phyloP scores from a whole-genome alignment of 2,113 vertebrate genomes.

The Baryphthengus martii region DNA sequence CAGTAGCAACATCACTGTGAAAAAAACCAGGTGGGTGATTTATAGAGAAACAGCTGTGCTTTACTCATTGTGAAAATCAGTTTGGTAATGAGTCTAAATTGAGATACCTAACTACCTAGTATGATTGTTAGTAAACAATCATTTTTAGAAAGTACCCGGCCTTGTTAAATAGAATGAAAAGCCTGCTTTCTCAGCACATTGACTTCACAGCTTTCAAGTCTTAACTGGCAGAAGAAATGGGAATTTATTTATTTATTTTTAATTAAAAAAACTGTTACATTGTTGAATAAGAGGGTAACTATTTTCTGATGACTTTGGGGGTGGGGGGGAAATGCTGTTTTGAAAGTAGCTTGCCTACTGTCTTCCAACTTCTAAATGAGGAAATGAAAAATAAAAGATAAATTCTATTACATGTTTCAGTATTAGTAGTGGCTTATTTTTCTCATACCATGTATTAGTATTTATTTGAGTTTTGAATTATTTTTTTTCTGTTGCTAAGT shows the following conservation, averaged over 20 bases:
- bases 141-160: not conserved
- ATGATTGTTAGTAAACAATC: not conserved
- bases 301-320: not conserved
- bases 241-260: not conserved
- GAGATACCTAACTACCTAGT: not conserved
- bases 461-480: too few species aligned
- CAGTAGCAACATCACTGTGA: slow-evolving; percentile 96
- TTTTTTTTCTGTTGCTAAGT: not conserved
- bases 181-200: not conserved
- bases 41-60: not conserved
- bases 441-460: not conserved
- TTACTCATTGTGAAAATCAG: not conserved
- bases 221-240: not conserved
- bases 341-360: not conserved
- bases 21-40: slow-evolving; percentile 90
- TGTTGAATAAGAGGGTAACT: not conserved
- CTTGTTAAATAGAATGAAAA: not conserved
- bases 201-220: not conserved
- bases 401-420: not conserved
- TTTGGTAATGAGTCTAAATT: not conserved
- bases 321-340: not conserved
- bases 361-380: not conserved
- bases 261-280: not conserved
- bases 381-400: not conserved
- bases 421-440: not conserved